Evolutionary conservation across 1,140 invertebrate species (phyloP), one percentile per base, ranked within the genome.

Genomic region (Acromyrmex echinatior): DNA sequence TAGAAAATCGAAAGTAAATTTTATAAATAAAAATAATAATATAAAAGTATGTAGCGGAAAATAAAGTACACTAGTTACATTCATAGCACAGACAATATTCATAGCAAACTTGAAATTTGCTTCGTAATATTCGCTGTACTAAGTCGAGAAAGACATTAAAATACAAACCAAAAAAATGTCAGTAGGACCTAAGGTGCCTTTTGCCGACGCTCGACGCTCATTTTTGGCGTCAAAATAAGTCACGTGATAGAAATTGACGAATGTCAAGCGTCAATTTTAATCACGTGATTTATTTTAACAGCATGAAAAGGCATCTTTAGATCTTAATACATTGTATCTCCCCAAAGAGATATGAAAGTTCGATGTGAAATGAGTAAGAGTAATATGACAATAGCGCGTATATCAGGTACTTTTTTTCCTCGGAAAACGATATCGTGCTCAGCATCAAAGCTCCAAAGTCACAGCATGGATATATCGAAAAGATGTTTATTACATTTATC

Each of bases 351-450:
- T 16, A 16, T 31, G 25, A 84, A 76, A 66, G 12, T 45, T 84
- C 39, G 5, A 78, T 91, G 76, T 53, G 18, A 87, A 78, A 68
- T 82, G 82, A 88, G 49, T 62, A 86, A 86, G 65, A 88, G 49
- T 84, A 90, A 88, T 28, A 31, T 86, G 76, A 90, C 45, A 87
- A 85, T 56, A 80, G 31, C 88, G 68, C 25, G 87, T 60, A 62
- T 89, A 88, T 89, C 90, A 89, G 90, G 90, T 91, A 91, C 90
- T 87, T 87, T 31, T 87, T 87, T 31, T 76, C 21, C 31, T 84
- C 56, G 68, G 77, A 79, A 91, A 87, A 88, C 49, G 74, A 88
- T 89, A 63, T 87, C 85, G 60, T 86, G 65, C 81, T 89, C 60
- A 71, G 87, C 66, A 58, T 56, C 62, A 87, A 88, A 91, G 82